Evolutionary conservation across 2,888 invertebrate species (phyloP).

Genomic region (Ormyrus thymus): DNA sequence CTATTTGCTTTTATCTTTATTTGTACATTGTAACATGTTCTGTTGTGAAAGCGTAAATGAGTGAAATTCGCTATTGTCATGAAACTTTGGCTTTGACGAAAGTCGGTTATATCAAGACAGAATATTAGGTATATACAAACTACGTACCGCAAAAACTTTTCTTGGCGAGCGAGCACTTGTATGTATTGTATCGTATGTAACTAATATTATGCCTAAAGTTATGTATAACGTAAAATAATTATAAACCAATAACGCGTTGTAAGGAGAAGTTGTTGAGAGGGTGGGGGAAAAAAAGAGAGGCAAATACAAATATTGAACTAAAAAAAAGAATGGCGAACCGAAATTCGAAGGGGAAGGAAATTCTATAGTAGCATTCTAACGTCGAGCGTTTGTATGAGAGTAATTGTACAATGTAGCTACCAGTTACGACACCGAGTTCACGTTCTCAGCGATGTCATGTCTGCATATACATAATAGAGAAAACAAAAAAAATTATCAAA

Average conservation of each 20-base stretch:
- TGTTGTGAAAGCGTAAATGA: not conserved
- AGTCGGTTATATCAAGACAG: constrained; percentile 2
- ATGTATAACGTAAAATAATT: constrained; percentile 64
- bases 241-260: constrained; percentile 61
- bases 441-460: constrained; percentile 61
- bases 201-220: constrained; percentile 68
- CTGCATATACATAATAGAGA: constrained; percentile 24
- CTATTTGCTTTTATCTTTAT: not conserved
- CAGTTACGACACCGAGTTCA: constrained; percentile 56
- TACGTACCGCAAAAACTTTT: constrained; percentile 43
- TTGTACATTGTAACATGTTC: not conserved
- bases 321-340: constrained; percentile 5
- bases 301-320: not conserved
- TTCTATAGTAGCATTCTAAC: constrained; percentile 59
- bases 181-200: constrained; percentile 72
- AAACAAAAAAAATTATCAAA: constrained; percentile 28
- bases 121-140: constrained; percentile 47
- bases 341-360: constrained; percentile 46
- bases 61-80: constrained; percentile 11
- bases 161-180: constrained; percentile 67
- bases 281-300: constrained; percentile 26
- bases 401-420: constrained; percentile 61
- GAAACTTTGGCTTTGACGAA: constrained; percentile 36
- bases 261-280: constrained; percentile 48
- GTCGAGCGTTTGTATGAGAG: constrained; percentile 63